Evolutionary conservation across 1,140 invertebrate species (phyloP).

Genomic region (Babylonia areolata): DNA sequence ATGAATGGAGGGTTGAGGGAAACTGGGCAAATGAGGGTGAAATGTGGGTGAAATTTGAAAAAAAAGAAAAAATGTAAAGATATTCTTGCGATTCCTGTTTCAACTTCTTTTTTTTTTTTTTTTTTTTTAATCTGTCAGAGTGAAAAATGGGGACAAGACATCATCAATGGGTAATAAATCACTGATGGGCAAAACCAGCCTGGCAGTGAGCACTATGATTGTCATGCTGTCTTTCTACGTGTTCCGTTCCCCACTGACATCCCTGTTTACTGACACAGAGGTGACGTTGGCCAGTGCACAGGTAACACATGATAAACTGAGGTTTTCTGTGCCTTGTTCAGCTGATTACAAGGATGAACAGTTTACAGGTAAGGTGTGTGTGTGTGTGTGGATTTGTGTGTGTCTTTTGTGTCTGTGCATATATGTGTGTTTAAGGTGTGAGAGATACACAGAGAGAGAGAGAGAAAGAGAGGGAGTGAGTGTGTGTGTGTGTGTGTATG

Average conservation of each 20-base stretch:
- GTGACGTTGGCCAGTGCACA: neutral
- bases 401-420: no score
- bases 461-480: no score
- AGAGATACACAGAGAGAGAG: no score
- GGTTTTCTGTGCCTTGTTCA: constrained; percentile 48
- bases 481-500: no score
- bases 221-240: neutral
- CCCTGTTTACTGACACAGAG: neutral
- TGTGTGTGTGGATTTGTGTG: neutral
- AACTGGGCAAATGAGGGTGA: no score
- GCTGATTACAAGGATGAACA: constrained; percentile 53
- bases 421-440: no score
- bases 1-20: no score
- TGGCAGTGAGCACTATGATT: neutral
- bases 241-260: neutral
- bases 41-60: no score
- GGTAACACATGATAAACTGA: neutral
- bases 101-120: neutral
- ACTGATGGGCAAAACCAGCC: neutral
- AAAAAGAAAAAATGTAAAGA: no score
- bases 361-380: constrained; percentile 42
- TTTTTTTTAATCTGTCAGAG: neutral
- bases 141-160: neutral
- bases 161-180: neutral
- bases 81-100: no score